Conservation (phyloP, 2,797 vertebrate genomes). For the Rhinatrema bivittatum region DNA sequence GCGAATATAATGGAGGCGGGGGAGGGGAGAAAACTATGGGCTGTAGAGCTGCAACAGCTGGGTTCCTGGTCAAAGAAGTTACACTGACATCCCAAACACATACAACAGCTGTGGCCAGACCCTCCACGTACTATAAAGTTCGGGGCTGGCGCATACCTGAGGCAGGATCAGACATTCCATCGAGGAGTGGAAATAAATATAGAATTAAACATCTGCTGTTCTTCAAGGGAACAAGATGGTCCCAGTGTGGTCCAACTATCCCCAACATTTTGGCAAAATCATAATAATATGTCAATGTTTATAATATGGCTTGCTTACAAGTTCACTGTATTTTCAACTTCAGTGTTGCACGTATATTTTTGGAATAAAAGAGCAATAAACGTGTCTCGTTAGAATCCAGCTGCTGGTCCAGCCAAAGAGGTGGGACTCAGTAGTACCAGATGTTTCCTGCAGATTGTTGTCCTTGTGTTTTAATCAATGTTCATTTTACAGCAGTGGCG, state of each 20-base stretch:
- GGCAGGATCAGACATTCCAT: conserved; percentile 21
- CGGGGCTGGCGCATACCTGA: conserved; percentile 24
- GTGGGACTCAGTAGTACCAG: conserved; percentile 18
- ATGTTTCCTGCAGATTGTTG: conserved; percentile 15
- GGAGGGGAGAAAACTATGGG: too few relatives aligned
- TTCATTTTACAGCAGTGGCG: conserved; percentile 13
- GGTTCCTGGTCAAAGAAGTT: too few relatives aligned
- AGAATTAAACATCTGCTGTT: conserved; percentile 37
- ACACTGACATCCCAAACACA: accelerated
- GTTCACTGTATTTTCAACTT: not conserved
- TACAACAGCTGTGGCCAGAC: conserved; percentile 18
- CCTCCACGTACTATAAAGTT: conserved; percentile 34
- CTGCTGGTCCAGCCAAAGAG: conserved; percentile 22
- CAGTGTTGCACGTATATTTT: too few relatives aligned
- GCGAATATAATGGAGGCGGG: too few relatives aligned
- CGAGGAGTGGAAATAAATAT: conserved; percentile 22
- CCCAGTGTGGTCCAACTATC: conserved; percentile 9
- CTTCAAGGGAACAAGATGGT: conserved; percentile 10
- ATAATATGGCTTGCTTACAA: too few relatives aligned
- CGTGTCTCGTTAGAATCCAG: conserved; percentile 9
- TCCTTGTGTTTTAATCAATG: conserved; percentile 13
- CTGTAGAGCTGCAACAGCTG: too few relatives aligned
- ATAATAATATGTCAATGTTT: not conserved
- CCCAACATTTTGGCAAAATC: conserved; percentile 8
- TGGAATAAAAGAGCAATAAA: not conserved